Evolutionary conservation across 2,797 vertebrate species (phyloP).

Genomic region (Crenichthys baileyi): DNA sequence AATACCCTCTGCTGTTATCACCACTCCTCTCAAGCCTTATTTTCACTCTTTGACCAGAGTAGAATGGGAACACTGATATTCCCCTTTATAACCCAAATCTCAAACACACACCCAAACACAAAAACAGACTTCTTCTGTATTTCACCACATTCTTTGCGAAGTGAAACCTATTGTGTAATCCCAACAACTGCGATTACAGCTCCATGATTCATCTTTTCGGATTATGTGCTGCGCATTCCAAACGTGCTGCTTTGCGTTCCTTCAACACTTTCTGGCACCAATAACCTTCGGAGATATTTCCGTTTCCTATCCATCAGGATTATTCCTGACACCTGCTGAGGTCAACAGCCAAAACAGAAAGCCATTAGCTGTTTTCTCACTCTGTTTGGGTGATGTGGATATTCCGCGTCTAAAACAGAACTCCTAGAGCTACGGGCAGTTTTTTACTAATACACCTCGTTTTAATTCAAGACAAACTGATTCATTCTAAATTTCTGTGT

Average conservation of each 20-base stretch:
- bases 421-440: background rate
- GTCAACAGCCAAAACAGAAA: conserved; percentile 46
- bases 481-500: background rate
- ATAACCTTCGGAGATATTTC: conserved; percentile 47
- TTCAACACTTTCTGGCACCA: conserved; percentile 47
- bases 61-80: conserved; percentile 41
- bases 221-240: conserved; percentile 57
- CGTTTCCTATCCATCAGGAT: conserved; percentile 64
- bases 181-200: conserved; percentile 52
- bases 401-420: conserved; percentile 12
- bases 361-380: conserved; percentile 43
- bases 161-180: conserved; percentile 55
- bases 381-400: conserved; percentile 14
- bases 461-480: conserved; percentile 1
- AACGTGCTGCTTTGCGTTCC: conserved; percentile 32
- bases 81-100: conserved; percentile 26
- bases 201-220: conserved; percentile 58
- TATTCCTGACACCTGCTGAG: conserved; percentile 60
- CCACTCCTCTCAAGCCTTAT: conserved; percentile 9
- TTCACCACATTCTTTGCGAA: conserved; percentile 37
- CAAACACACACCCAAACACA: conserved; percentile 18
- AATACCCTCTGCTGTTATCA: conserved; percentile 15
- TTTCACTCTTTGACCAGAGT: conserved; percentile 14
- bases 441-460: background rate
- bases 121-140: conserved; percentile 21